Conservation (phyloP, 2,113 vertebrate species). For the Aleadryas rufinucha region DNA sequence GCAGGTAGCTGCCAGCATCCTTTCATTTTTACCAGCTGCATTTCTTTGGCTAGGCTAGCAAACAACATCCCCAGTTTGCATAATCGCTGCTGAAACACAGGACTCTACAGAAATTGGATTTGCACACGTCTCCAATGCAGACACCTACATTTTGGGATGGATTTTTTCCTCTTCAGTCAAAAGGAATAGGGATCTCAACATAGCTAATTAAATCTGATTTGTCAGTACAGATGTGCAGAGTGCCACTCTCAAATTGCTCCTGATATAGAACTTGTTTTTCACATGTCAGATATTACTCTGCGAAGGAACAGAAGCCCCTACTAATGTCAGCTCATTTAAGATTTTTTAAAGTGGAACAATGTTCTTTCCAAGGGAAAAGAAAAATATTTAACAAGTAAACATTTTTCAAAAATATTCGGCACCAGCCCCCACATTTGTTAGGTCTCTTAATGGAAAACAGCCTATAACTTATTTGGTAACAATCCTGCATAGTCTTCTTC, state of each 20-base stretch:
- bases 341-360: background rate
- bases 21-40: constrained; percentile 54
- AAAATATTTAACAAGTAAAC: background rate
- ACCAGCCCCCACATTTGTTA: background rate
- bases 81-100: background rate
- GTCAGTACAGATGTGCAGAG: constrained; percentile 16
- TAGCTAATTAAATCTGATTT: constrained; percentile 40
- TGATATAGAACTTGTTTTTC: background rate
- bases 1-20: constrained; percentile 37
- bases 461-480: background rate
- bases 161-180: constrained; percentile 19
- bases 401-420: background rate
- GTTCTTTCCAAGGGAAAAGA: background rate
- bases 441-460: background rate
- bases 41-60: constrained; percentile 28
- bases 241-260: background rate
- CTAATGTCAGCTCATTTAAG: background rate
- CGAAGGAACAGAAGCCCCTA: background rate
- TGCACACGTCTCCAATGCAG: background rate
- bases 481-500: background rate
- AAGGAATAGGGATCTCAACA: background rate
- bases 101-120: background rate
- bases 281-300: background rate
- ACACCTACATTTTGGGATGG: background rate
- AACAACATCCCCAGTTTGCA: background rate